A percentile compares a stretch with the other conserved stretches of the same genome.
Conservation (phyloP, 2,888 invertebrate genomes). For the Synergus gifuensis region DNA sequence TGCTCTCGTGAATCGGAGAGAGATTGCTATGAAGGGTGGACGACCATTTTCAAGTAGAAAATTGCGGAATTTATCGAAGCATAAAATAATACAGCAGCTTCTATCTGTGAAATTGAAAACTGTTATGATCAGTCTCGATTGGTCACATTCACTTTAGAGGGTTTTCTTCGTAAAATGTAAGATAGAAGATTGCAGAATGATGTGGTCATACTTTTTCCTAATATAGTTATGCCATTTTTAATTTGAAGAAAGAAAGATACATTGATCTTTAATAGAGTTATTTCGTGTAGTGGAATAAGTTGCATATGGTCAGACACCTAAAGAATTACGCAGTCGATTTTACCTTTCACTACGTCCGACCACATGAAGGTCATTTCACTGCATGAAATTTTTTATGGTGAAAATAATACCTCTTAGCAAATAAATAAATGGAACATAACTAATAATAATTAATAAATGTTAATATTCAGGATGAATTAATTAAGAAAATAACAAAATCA, state of each 20-base stretch:
- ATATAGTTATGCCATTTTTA: neutral
- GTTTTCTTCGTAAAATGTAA: neutral
- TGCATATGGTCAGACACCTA: constrained; percentile 1
- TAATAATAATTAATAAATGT: neutral
- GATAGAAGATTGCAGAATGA: too few species aligned
- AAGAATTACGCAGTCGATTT: constrained; percentile 19
- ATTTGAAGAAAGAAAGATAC: neutral
- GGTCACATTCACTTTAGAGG: too few species aligned
- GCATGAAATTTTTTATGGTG: neutral
- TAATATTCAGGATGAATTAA: neutral
- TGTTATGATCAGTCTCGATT: neutral
- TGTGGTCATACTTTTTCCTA: neutral
- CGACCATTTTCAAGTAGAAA: constrained; percentile 1
- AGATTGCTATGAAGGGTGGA: constrained; percentile 11
- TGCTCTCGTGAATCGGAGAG: neutral
- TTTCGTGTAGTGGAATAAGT: constrained; percentile 15
- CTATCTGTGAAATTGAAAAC: constrained; percentile 20
- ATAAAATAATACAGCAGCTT: constrained; percentile 12
- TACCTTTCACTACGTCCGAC: constrained; percentile 28
- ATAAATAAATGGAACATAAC: neutral
- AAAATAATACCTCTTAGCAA: neutral
- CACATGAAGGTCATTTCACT: neutral
- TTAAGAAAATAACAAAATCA: constrained; percentile 8
- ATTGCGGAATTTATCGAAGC: constrained; percentile 15
- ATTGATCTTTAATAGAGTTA: neutral